A percentile compares a stretch with the other conserved stretches of the same genome.
phyloP scores from a whole-genome alignment of 2,797 vertebrate genomes.

The Botia almorhae region DNA sequence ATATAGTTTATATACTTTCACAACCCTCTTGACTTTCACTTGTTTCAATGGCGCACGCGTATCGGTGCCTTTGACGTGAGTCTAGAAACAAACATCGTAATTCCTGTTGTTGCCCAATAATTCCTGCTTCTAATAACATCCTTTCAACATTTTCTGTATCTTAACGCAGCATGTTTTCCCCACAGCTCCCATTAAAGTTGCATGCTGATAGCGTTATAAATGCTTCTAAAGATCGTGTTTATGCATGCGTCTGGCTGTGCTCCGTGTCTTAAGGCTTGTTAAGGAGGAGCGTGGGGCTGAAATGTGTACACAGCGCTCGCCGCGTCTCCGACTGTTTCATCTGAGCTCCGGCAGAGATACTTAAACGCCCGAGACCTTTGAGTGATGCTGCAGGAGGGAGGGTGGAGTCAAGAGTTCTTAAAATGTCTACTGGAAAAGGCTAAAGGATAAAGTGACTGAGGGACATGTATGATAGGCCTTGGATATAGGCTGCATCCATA shows the following conservation, averaged over 20 bases:
- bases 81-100: conserved; percentile 63
- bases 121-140: conserved; percentile 76
- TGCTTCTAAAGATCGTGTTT: conserved; percentile 65
- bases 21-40: conserved; percentile 40
- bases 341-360: conserved; percentile 40
- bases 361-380: conserved; percentile 28
- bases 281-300: conserved; percentile 49
- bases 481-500: not conserved
- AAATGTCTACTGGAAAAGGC: conserved; percentile 8
- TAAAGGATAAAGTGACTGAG: conserved; percentile 30
- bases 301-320: conserved; percentile 53
- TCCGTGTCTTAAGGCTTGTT: conserved; percentile 69
- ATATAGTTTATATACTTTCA: conserved; percentile 46
- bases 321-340: conserved; percentile 51
- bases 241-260: conserved; percentile 60
- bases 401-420: conserved; percentile 12
- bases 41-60: conserved; percentile 41
- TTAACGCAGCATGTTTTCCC: conserved; percentile 74
- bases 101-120: conserved; percentile 69
- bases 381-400: conserved; percentile 17
- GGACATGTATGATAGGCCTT: not conserved
- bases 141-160: conserved; percentile 80
- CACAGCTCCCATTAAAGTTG: conserved; percentile 74
- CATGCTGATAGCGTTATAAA: conserved; percentile 76
- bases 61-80: conserved; percentile 34